Conservation (phyloP, 2,797 vertebrate species). For the Avahi laniger region DNA sequence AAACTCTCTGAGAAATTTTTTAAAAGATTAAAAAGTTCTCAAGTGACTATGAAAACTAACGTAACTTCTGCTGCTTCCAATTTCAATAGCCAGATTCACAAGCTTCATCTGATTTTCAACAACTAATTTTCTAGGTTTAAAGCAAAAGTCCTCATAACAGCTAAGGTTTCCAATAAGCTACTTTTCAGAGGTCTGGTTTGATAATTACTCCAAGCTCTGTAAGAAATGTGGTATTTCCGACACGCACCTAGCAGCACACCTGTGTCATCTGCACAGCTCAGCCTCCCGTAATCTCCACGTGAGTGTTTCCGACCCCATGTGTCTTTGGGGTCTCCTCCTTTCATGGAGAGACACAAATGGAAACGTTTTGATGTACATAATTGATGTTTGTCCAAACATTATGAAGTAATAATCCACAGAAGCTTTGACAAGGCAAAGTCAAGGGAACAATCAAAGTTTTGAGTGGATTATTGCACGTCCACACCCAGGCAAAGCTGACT, state of each 20-base stretch:
- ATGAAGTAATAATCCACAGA: conserved; percentile 71
- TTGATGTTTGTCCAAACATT: conserved; percentile 62
- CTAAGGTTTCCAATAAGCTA: conserved; percentile 51
- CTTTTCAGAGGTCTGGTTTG: conserved; percentile 63
- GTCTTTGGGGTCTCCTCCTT: conserved; percentile 57
- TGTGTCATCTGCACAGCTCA: background rate
- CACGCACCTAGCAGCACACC: conserved; percentile 65
- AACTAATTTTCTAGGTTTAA: conserved; percentile 40
- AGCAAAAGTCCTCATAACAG: background rate
- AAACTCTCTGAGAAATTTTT: background rate
- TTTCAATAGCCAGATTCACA: conserved; percentile 10
- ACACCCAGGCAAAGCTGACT: conserved; percentile 65
- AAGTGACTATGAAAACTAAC: background rate
- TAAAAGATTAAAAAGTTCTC: conserved; percentile 12
- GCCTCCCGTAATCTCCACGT: background rate
- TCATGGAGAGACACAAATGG: conserved; percentile 46
- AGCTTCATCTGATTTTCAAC: conserved; percentile 29
- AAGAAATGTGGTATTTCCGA: conserved; percentile 66
- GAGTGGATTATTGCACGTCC: conserved; percentile 70
- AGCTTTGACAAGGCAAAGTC: conserved; percentile 67
- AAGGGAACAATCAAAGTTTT: conserved; percentile 65
- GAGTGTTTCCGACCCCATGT: background rate
- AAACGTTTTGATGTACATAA: conserved; percentile 56
- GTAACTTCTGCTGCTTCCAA: background rate
- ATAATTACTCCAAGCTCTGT: conserved; percentile 57